Conservation (phyloP, 2,113 vertebrate genomes). For the Syngnathus floridae region DNA sequence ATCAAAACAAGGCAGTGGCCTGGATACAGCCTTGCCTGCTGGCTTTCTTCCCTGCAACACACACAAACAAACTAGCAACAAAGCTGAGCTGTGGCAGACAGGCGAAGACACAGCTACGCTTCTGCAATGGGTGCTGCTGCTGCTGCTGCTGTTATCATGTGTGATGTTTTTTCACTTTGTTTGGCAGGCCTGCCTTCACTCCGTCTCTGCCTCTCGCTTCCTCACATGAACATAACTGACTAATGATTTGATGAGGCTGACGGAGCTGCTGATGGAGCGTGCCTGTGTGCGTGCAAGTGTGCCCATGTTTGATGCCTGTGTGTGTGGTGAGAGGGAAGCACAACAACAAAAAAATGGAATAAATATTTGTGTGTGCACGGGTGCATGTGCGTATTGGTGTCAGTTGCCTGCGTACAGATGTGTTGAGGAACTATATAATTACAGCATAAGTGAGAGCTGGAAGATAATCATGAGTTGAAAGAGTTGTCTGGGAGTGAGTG, state of each 20-base stretch:
- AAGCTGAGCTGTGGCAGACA: conserved; percentile 49
- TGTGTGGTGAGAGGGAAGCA: background rate
- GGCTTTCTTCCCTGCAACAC: conserved; percentile 48
- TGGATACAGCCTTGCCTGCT: conserved; percentile 57
- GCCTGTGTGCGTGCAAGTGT: conserved; percentile 10
- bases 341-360: conserved; percentile 33
- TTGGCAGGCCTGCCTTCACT: conserved; percentile 55
- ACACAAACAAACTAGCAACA: conserved; percentile 49
- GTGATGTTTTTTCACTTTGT: conserved; percentile 63
- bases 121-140: conserved; percentile 49
- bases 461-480: conserved; percentile 52
- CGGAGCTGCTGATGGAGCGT: conserved; percentile 10
- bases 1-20: conserved; percentile 66
- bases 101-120: conserved; percentile 33
- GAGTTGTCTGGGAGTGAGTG: conserved; percentile 55
- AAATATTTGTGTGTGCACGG: conserved; percentile 29
- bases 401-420: conserved; percentile 39
- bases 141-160: conserved; percentile 53
- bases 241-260: conserved; percentile 54
- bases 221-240: conserved; percentile 48
- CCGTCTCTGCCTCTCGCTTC: conserved; percentile 33
- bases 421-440: conserved; percentile 57
- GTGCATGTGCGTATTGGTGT: background rate
- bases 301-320: conserved; percentile 2
- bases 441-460: conserved; percentile 51